phyloP scores from a whole-genome alignment of 2,888 invertebrate genomes.

The Lutraria lutraria region DNA sequence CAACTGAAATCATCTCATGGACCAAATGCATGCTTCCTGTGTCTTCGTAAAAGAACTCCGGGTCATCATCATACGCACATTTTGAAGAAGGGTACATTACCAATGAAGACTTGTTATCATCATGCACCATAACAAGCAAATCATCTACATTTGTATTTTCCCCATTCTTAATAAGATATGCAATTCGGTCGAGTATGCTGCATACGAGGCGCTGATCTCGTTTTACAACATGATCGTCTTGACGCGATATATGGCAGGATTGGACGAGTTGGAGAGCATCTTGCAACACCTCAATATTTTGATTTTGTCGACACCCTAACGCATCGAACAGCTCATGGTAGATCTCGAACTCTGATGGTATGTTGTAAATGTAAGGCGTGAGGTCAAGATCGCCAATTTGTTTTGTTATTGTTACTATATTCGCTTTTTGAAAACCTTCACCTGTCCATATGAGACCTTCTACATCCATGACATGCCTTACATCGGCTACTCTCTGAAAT shows the following conservation, averaged over 20 bases:
- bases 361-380: conserved; percentile 59
- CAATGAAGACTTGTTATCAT: conserved; percentile 8
- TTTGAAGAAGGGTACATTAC: conserved; percentile 42
- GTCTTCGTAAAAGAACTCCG: conserved; percentile 49
- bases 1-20: conserved; percentile 72
- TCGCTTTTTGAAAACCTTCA: conserved; percentile 56
- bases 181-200: conserved; percentile 58
- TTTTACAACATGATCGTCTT: conserved; percentile 2
- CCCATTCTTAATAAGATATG: conserved; percentile 25
- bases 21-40: conserved; percentile 71
- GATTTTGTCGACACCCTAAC: conserved; percentile 54
- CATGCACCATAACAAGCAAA: conserved; percentile 26
- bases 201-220: conserved; percentile 58
- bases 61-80: conserved; percentile 63
- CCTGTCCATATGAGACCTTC: conserved; percentile 62
- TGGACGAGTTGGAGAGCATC: conserved; percentile 50
- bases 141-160: neutral
- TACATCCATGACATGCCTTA: neutral
- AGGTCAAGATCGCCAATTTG: conserved; percentile 49
- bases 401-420: conserved; percentile 39
- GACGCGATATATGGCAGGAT: conserved; percentile 26
- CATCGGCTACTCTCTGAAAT: neutral
- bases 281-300: conserved; percentile 45
- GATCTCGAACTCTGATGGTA: conserved; percentile 58
- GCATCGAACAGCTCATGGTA: conserved; percentile 46